Conservation (phyloP, 2,113 vertebrate genomes). For the Phyllostomus hastatus region DNA sequence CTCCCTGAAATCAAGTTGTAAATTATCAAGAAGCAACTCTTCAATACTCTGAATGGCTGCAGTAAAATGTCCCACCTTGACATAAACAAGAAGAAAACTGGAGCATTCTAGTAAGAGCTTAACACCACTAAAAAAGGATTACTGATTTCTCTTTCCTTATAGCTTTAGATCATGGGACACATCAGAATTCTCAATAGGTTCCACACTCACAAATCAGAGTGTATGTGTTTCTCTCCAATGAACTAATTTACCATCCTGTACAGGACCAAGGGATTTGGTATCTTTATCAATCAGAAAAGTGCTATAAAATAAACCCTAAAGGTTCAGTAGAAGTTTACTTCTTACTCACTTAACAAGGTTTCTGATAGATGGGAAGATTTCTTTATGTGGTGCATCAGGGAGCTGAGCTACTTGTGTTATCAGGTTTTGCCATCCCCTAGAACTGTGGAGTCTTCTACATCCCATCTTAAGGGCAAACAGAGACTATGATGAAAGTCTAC, state of each 20-base stretch:
- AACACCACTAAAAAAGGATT: not conserved
- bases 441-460: not conserved
- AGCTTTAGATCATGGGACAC: not conserved
- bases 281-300: conserved; percentile 10
- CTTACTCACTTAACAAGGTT: not conserved
- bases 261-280: not conserved
- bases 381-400: not conserved
- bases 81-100: not conserved
- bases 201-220: not conserved
- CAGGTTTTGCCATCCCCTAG: not conserved
- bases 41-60: not conserved
- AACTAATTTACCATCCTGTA: not conserved
- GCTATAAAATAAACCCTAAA: conserved; percentile 28
- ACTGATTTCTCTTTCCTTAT: not conserved
- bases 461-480: not conserved
- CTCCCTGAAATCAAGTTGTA: not conserved
- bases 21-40: not conserved
- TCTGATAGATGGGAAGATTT: not conserved
- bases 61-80: not conserved
- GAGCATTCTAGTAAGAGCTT: not conserved
- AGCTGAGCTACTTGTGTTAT: not conserved
- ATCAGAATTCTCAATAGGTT: not conserved
- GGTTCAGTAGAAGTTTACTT: not conserved
- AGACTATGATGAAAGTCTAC: not conserved
- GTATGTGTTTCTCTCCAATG: not conserved